phyloP scores from a whole-genome alignment of 1,140 invertebrate species.

The Littorina saxatilis region DNA sequence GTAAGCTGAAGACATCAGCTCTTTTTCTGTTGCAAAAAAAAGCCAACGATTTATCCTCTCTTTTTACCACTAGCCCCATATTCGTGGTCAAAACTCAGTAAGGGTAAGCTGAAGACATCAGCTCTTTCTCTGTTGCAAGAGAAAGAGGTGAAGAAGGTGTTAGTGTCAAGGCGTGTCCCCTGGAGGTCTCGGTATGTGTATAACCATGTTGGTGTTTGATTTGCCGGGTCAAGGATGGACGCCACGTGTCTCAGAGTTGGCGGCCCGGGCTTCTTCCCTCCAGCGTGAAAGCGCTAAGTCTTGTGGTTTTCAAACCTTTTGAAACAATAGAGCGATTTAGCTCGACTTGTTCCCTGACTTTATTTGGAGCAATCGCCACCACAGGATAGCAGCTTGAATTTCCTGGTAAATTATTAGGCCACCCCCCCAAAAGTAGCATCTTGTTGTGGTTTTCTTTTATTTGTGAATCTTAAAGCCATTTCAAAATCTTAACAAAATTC shows the following conservation, averaged over 20 bases:
- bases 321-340: not conserved
- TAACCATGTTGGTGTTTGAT: conserved; percentile 27
- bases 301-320: conserved; percentile 3
- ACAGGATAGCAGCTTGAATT: not conserved
- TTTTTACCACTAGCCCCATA: too few species aligned
- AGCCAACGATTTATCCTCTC: too few species aligned
- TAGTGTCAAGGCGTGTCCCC: not conserved
- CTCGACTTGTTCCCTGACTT: conserved; percentile 22
- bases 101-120: too few species aligned
- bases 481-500: too few species aligned
- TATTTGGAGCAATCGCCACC: conserved; percentile 24
- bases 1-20: too few species aligned
- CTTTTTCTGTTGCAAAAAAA: too few species aligned
- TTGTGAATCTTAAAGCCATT: too few species aligned
- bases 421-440: too few species aligned
- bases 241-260: not conserved
- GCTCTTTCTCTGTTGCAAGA: too few species aligned
- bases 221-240: not conserved
- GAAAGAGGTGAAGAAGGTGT: too few species aligned
- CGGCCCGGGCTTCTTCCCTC: not conserved
- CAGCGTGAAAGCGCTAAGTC: conserved; percentile 27
- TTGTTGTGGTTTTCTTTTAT: too few species aligned
- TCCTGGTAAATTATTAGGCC: not conserved
- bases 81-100: too few species aligned
- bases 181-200: not conserved